Conservation (phyloP, 2,888 invertebrate species). For the Syrphus vitripennis region DNA sequence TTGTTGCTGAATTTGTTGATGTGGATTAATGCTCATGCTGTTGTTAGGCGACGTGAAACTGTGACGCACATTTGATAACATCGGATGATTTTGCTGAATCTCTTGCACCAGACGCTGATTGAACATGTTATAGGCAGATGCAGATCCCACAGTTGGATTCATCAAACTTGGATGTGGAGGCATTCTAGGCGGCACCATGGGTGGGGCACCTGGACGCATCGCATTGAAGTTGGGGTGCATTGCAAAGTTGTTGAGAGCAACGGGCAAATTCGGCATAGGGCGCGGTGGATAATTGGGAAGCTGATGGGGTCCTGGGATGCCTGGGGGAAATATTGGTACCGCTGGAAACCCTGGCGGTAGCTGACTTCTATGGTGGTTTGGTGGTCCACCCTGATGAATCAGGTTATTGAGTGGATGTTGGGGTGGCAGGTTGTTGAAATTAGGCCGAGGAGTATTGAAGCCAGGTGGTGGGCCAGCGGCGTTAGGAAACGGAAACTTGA, state of each 20-base stretch:
- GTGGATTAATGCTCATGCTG: conserved; percentile 72
- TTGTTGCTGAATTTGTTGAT: conserved; percentile 73
- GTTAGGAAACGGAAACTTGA: conserved; percentile 54
- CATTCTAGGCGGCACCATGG: conserved; percentile 78
- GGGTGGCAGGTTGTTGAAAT: conserved; percentile 70
- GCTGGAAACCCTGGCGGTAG: conserved; percentile 77
- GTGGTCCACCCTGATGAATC: conserved; percentile 74
- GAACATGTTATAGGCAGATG: conserved; percentile 78
- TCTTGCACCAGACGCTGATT: conserved; percentile 81
- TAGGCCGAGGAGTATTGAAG: conserved; percentile 63
- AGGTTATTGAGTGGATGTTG: conserved; percentile 71
- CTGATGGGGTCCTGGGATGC: conserved; percentile 76
- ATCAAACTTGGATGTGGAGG: conserved; percentile 77
- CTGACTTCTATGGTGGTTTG: conserved; percentile 74
- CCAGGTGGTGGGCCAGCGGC: conserved; percentile 59
- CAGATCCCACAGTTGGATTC: conserved; percentile 61
- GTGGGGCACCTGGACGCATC: conserved; percentile 79
- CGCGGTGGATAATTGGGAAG: conserved; percentile 53
- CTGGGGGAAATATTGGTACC: conserved; percentile 75
- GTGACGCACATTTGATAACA: conserved; percentile 76
- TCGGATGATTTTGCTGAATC: conserved; percentile 81
- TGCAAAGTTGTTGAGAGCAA: conserved; percentile 81
- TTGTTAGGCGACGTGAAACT: conserved; percentile 37
- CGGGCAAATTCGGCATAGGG: conserved; percentile 76
- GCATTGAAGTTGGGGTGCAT: conserved; percentile 81